phyloP scores from a whole-genome alignment of 2,888 invertebrate genomes.

The Invenusta paracnida region DNA sequence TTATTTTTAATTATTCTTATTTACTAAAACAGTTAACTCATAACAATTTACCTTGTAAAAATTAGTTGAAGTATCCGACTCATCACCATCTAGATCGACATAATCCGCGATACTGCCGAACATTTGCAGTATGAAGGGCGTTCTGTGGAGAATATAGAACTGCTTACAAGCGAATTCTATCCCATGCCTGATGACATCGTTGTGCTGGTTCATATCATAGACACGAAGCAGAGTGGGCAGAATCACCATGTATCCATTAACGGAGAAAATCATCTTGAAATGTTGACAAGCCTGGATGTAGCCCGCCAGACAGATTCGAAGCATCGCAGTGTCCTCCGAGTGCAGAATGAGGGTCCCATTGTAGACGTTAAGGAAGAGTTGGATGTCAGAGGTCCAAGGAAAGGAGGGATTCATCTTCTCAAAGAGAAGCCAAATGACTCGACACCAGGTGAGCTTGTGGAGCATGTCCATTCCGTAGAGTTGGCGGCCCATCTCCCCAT shows the following conservation, averaged over 20 bases:
- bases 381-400: conserved; percentile 91
- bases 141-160: conserved; percentile 92
- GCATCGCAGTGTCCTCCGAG: conserved; percentile 89
- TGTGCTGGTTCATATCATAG: conserved; percentile 94
- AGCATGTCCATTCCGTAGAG: conserved; percentile 77
- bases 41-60: conserved; percentile 53
- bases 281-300: conserved; percentile 71
- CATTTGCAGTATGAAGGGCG: conserved; percentile 90
- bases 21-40: too few species aligned
- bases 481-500: conserved; percentile 47
- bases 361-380: conserved; percentile 89
- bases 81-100: conserved; percentile 68
- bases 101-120: conserved; percentile 95
- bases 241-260: conserved; percentile 85
- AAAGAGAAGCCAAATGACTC: conserved; percentile 86
- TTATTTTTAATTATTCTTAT: too few species aligned
- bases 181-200: conserved; percentile 84
- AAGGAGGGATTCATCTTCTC: conserved; percentile 96
- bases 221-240: conserved; percentile 94
- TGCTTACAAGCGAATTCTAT: conserved; percentile 97
- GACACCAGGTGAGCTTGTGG: conserved; percentile 97
- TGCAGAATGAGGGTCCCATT: conserved; percentile 93
- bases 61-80: conserved; percentile 49
- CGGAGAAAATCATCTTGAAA: conserved; percentile 79
- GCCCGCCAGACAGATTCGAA: conserved; percentile 89